Conservation (phyloP, 1,140 invertebrate genomes). For the Drosophila rufa region DNA sequence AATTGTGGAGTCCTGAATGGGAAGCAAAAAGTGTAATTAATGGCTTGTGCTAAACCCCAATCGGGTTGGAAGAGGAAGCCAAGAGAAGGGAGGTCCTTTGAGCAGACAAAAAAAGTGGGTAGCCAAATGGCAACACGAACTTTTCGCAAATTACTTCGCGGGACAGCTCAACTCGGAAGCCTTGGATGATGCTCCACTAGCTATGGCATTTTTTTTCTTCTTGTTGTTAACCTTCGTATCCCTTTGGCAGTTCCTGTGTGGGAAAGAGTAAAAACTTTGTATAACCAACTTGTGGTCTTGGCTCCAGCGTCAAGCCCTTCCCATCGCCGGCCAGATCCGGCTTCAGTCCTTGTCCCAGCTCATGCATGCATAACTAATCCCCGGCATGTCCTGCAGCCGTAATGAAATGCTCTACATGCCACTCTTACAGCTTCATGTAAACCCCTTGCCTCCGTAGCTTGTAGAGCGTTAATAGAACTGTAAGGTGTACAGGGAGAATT, state of each 20-base stretch:
- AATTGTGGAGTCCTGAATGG: slow-evolving; percentile 17
- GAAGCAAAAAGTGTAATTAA: slow-evolving; percentile 29
- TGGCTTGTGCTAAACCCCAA: slow-evolving; percentile 13
- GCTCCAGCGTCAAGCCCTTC: slow-evolving; percentile 14
- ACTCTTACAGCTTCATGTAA: slow-evolving; percentile 12
- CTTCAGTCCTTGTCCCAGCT: slow-evolving; percentile 26
- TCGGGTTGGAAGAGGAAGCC: neutral
- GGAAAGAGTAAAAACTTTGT: slow-evolving; percentile 19
- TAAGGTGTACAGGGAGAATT: neutral
- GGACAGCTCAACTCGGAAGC: slow-evolving; percentile 15
- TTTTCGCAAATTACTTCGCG: slow-evolving; percentile 36
- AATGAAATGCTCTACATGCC: slow-evolving; percentile 30
- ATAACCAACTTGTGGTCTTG: slow-evolving; percentile 40
- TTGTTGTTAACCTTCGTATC: neutral
- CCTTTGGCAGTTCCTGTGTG: neutral
- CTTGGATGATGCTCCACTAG: slow-evolving; percentile 8
- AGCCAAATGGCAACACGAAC: slow-evolving; percentile 23
- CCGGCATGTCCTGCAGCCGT: slow-evolving; percentile 36
- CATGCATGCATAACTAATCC: slow-evolving; percentile 49
- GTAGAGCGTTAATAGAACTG: slow-evolving; percentile 34
- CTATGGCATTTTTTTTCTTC: neutral
- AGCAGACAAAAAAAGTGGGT: neutral
- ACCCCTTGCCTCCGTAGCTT: slow-evolving; percentile 19
- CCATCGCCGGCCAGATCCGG: slow-evolving; percentile 10
- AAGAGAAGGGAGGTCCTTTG: neutral